Conservation (phyloP, 2,113 vertebrate species). For the Sus scrofa region T2T-Sscrofa CM000826.6:73872501-73873000, state of each 20-base stretch:
- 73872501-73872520: too few species aligned
- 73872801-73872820: background rate
- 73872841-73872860: background rate
- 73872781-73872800: background rate
- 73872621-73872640: background rate
- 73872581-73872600: background rate
- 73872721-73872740: background rate
- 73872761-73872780: background rate
- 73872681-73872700: background rate
- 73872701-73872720: background rate
- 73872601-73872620: background rate
- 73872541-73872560: background rate
- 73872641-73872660: background rate
- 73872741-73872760: background rate
- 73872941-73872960: background rate
- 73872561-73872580: background rate
- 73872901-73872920: background rate
- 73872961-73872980: background rate
- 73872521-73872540: too few species aligned
- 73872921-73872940: background rate
- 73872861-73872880: background rate
- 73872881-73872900: background rate
- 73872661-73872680: background rate
- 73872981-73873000: background rate
- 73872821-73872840: background rate